Conservation (phyloP, 2,113 vertebrate genomes). For the Corythornis cristatus region DNA sequence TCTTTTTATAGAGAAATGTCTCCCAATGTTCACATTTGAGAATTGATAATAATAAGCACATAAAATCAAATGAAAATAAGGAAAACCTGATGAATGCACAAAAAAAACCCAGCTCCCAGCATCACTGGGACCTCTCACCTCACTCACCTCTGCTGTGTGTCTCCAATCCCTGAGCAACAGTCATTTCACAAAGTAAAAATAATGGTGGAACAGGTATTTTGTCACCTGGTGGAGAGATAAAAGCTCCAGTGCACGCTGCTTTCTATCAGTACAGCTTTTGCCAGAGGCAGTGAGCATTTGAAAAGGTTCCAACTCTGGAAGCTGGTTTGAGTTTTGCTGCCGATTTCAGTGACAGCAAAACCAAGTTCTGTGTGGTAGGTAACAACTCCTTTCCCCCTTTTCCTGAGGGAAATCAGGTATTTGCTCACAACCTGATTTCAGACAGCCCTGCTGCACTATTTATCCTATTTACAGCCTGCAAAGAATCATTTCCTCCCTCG, state of each 20-base stretch:
- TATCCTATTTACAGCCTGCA: neutral
- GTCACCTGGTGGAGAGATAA: neutral
- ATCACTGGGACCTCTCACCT: accelerated
- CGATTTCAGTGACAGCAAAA: neutral
- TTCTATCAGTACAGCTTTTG: neutral
- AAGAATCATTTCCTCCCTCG: neutral
- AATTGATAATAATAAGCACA: neutral
- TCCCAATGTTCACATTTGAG: neutral
- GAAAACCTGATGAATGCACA: neutral
- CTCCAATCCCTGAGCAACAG: neutral
- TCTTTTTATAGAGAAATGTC: neutral
- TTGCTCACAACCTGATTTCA: neutral
- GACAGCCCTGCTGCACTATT: neutral
- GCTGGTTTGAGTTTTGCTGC: neutral
- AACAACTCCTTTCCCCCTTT: neutral
- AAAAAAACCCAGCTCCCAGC: neutral
- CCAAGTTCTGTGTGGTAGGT: neutral
- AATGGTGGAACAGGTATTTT: neutral
- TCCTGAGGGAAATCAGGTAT: neutral
- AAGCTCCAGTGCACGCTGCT: neutral
- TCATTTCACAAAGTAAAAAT: neutral
- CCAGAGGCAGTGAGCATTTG: neutral
- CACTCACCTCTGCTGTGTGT: accelerated
- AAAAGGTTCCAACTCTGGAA: neutral
- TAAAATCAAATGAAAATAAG: neutral